phyloP scores from a whole-genome alignment of 2,113 vertebrate species.

The Cheirogaleus medius region DNA sequence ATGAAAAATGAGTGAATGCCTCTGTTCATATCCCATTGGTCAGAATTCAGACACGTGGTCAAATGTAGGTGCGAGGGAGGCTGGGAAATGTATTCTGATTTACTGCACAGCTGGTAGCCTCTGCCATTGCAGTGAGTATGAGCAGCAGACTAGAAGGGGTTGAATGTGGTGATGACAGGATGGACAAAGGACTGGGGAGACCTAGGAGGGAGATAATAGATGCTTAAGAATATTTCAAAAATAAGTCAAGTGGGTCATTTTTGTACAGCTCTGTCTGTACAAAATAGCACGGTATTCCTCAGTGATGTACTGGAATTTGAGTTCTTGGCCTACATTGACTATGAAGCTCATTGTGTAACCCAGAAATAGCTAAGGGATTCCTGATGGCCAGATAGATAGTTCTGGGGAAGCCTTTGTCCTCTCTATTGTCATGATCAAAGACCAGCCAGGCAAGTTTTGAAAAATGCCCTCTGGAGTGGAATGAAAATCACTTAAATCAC shows the following conservation, averaged over 20 bases:
- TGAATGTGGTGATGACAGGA: not conserved
- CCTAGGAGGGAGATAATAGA: not conserved
- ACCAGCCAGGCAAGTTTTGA: not conserved
- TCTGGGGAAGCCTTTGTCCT: not conserved
- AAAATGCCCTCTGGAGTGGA: not conserved
- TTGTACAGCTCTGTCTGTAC: not conserved
- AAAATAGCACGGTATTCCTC: not conserved
- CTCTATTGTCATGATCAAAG: not conserved
- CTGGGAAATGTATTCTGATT: not conserved
- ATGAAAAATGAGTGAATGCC: not conserved
- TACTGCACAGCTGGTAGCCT: not conserved
- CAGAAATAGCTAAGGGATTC: not conserved
- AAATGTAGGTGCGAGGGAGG: not conserved
- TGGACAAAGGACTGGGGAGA: not conserved
- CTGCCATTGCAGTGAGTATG: not conserved
- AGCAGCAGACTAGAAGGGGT: not conserved
- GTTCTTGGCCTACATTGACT: not conserved
- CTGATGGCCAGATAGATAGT: not conserved
- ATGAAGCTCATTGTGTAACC: not conserved
- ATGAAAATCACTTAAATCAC: not conserved
- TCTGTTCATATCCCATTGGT: not conserved
- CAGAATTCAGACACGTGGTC: not conserved
- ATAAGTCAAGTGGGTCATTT: not conserved
- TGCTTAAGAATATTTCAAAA: not conserved
- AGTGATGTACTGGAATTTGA: not conserved